Evolutionary conservation across 2,888 invertebrate genomes (phyloP).

Genomic region (Ypsolopha scabrella): DNA sequence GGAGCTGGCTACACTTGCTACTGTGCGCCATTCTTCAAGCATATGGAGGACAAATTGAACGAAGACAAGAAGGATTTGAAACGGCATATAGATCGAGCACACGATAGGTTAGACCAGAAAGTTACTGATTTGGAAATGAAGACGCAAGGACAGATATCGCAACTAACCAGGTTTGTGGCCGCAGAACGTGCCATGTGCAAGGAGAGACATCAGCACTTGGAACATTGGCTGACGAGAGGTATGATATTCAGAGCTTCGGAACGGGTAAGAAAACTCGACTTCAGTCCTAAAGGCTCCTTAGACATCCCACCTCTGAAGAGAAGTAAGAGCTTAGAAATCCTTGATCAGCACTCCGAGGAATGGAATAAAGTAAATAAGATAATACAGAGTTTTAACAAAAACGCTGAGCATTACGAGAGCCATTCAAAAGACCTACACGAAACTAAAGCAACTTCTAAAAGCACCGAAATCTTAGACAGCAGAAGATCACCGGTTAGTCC

Average conservation of each 20-base stretch:
- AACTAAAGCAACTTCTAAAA: slow-evolving; percentile 57
- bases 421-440: slow-evolving; percentile 54
- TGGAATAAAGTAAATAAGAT: slow-evolving; percentile 53
- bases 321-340: slow-evolving; percentile 78
- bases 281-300: slow-evolving; percentile 62
- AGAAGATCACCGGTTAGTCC: slow-evolving; percentile 36
- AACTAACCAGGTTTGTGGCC: slow-evolving; percentile 75
- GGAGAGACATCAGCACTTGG: slow-evolving; percentile 75
- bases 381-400: slow-evolving; percentile 48
- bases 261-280: slow-evolving; percentile 52
- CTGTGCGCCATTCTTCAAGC: slow-evolving; percentile 91
- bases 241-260: slow-evolving; percentile 71
- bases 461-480: slow-evolving; percentile 58
- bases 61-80: slow-evolving; percentile 84
- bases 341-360: slow-evolving; percentile 62
- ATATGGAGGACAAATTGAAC: slow-evolving; percentile 86
- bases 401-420: slow-evolving; percentile 41
- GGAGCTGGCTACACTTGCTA: slow-evolving; percentile 94
- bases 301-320: slow-evolving; percentile 73
- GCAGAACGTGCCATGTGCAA: slow-evolving; percentile 73
- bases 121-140: slow-evolving; percentile 83
- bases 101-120: slow-evolving; percentile 82
- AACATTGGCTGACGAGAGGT: slow-evolving; percentile 77
- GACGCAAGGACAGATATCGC: slow-evolving; percentile 79
- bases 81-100: slow-evolving; percentile 82